phyloP scores from a whole-genome alignment of 2,113 vertebrate genomes.

The Ondatra zibethicus region DNA sequence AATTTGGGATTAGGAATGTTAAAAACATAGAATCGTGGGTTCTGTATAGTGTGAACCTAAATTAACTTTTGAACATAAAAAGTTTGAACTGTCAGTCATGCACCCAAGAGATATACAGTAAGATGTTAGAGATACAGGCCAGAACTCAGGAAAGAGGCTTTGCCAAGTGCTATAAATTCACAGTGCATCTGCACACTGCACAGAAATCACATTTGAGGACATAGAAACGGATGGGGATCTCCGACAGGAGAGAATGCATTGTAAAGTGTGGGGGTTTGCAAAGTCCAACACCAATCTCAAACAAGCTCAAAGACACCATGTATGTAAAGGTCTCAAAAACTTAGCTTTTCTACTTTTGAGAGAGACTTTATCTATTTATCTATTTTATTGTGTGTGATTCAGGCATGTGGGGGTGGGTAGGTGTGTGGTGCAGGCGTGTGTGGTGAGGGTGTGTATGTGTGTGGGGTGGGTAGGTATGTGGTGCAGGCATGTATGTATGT shows the following conservation, averaged over 20 bases:
- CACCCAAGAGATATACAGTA: neutral
- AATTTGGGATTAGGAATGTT: neutral
- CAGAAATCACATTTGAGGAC: neutral
- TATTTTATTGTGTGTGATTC: too few species aligned
- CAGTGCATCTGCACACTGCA: neutral
- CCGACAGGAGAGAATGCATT: neutral
- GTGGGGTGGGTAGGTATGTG: too few species aligned
- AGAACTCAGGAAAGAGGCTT: neutral
- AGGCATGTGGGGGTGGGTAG: too few species aligned
- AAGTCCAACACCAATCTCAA: neutral
- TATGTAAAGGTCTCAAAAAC: neutral
- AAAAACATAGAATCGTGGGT: neutral
- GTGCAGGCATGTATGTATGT: too few species aligned
- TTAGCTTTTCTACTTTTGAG: neutral
- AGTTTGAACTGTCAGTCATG: neutral
- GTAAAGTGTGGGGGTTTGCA: neutral
- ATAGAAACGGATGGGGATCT: neutral
- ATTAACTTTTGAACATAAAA: neutral
- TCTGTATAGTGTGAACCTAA: neutral
- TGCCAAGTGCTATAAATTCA: neutral
- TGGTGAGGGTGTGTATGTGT: too few species aligned
- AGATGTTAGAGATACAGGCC: neutral
- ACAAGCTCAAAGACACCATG: neutral
- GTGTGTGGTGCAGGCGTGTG: too few species aligned
- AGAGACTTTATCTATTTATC: neutral